Conservation (phyloP, 1,140 invertebrate genomes). For the Nephotettix cincticeps region DNA sequence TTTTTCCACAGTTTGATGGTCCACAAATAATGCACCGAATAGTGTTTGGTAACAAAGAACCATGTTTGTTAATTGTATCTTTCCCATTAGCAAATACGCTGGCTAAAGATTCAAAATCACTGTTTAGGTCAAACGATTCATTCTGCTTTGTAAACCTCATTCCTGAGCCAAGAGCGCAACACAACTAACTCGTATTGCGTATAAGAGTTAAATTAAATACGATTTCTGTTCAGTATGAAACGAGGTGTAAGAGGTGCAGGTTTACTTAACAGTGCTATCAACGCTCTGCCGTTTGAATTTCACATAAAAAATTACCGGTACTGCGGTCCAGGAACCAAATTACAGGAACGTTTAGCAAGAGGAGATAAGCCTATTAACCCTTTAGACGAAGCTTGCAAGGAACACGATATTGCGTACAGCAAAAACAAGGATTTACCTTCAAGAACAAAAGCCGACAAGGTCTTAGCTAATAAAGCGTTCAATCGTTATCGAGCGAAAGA, state of each 20-base stretch:
- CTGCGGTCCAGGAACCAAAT: slow-evolving; percentile 52
- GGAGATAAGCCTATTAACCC: slow-evolving; percentile 49
- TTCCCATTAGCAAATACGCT: no score
- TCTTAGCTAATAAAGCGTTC: slow-evolving; percentile 46
- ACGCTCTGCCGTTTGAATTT: slow-evolving; percentile 49
- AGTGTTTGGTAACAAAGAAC: no score
- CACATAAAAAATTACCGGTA: slow-evolving; percentile 51
- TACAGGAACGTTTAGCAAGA: slow-evolving; percentile 46
- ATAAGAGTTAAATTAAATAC: background rate
- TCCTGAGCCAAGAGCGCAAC: no score
- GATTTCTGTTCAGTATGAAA: background rate
- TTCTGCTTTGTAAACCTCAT: no score
- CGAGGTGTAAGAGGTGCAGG: background rate
- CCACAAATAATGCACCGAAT: no score
- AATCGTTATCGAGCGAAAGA: slow-evolving; percentile 46
- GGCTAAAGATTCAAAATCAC: no score
- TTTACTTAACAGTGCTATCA: slow-evolving; percentile 39
- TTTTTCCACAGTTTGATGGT: no score
- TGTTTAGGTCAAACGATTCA: no score
- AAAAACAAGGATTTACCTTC: slow-evolving; percentile 42
- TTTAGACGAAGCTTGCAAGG: slow-evolving; percentile 48
- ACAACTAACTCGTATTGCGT: background rate
- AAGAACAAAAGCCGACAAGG: slow-evolving; percentile 47
- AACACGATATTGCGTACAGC: slow-evolving; percentile 50
- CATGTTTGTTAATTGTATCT: no score